Conservation (phyloP, 2,797 vertebrate genomes). For the Cuculus canorus region DNA sequence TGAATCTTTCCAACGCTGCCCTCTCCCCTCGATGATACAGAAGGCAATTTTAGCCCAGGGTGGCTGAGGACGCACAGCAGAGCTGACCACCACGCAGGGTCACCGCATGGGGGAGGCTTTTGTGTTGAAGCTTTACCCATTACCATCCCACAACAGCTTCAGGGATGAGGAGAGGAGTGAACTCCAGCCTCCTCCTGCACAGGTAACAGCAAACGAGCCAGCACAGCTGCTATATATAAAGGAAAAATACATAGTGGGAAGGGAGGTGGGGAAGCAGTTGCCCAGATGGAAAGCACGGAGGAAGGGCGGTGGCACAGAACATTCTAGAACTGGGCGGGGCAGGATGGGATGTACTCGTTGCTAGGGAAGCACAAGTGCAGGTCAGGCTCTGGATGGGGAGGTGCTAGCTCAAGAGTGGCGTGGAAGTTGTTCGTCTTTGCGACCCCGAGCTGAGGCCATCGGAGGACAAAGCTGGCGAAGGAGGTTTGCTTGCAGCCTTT, state of each 20-base stretch:
- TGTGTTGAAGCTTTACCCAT: neutral
- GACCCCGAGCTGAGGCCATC: rapidly evolving
- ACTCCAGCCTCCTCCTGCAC: rapidly evolving
- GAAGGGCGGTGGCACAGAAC: neutral
- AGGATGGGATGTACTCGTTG: neutral
- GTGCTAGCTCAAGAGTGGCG: rapidly evolving
- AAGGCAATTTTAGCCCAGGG: rapidly evolving
- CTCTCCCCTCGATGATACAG: rapidly evolving
- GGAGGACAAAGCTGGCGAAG: rapidly evolving
- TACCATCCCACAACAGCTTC: rapidly evolving
- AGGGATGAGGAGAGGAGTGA: rapidly evolving
- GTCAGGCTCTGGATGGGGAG: rapidly evolving
- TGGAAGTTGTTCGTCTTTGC: rapidly evolving
- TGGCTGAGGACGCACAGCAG: neutral
- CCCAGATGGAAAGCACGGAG: rapidly evolving
- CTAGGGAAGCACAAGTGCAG: neutral
- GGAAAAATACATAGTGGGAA: rapidly evolving
- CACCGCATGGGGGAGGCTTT: rapidly evolving
- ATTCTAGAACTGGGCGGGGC: neutral
- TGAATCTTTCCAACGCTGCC: neutral
- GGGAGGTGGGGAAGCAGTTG: too few species aligned
- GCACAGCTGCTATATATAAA: rapidly evolving
- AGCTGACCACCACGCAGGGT: too few species aligned
- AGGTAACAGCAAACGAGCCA: rapidly evolving
- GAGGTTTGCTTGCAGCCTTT: neutral